Evolutionary conservation across 1,140 invertebrate species (phyloP).

Genomic region (Babylonia areolata): DNA sequence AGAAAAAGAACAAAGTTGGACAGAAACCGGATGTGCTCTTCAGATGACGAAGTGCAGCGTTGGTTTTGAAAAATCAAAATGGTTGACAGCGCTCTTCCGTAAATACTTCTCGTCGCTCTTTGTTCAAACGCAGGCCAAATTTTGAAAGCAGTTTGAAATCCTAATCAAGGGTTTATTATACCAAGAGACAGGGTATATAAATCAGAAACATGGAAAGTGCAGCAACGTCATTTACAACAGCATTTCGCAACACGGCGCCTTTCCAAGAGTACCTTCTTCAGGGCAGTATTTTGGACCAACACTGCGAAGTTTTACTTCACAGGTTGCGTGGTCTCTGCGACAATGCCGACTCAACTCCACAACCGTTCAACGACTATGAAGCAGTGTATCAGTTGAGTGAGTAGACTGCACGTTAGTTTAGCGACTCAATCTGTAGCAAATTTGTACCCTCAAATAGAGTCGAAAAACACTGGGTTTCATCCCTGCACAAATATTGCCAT

Average conservation of each 20-base stretch:
- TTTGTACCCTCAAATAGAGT: too few relatives aligned
- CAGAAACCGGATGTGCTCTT: too few relatives aligned
- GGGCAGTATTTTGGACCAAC: slow-evolving; percentile 93
- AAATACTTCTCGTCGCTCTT: background rate
- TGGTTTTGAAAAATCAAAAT: background rate
- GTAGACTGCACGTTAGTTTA: too few relatives aligned
- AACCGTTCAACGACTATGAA: slow-evolving; percentile 92
- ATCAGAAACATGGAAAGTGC: slow-evolving; percentile 22
- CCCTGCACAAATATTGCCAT: too few relatives aligned
- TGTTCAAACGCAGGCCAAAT: background rate
- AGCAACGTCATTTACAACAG: slow-evolving; percentile 32
- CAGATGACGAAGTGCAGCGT: too few relatives aligned
- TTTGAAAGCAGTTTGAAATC: background rate
- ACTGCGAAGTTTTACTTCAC: slow-evolving; percentile 93
- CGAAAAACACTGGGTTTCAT: too few relatives aligned
- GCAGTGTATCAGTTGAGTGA: slow-evolving; percentile 76
- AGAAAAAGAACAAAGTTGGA: too few relatives aligned
- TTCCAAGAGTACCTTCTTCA: slow-evolving; percentile 88
- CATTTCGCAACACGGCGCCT: slow-evolving; percentile 52
- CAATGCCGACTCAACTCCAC: slow-evolving; percentile 89
- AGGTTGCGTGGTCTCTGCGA: slow-evolving; percentile 94
- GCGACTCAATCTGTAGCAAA: too few relatives aligned
- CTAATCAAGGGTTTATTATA: background rate
- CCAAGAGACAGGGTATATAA: background rate
- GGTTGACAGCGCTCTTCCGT: background rate